These are phyloP conservation scores for Drosophila buzzatii DNA, from an alignment of 2,888 invertebrate species.

Conservation along the genomic window DNA sequence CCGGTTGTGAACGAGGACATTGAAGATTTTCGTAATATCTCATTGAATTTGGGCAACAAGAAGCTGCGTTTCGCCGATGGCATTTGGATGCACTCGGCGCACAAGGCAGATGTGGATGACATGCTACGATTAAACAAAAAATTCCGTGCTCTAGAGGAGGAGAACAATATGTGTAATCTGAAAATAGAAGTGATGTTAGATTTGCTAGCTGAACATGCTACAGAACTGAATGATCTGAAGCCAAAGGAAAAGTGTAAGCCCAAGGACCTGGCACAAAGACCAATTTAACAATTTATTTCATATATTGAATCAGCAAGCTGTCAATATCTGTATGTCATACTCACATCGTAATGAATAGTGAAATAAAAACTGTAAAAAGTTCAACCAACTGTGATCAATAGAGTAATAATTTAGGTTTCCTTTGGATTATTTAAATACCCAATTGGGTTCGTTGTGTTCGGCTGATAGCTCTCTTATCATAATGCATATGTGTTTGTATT, in stretches of 20 bases:
- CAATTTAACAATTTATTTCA: neutral
- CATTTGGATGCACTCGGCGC: constrained; percentile 82
- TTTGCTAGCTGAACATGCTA: constrained; percentile 83
- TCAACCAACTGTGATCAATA: constrained; percentile 1
- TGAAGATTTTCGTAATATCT: constrained; percentile 82
- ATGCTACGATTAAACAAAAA: constrained; percentile 78
- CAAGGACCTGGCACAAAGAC: neutral
- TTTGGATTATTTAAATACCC: constrained; percentile 6
- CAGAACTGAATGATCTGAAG: constrained; percentile 76
- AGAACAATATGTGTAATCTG: constrained; percentile 83
- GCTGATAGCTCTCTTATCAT: neutral
- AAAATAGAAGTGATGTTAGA: constrained; percentile 85
- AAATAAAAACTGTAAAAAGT: neutral
- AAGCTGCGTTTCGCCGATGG: constrained; percentile 84
- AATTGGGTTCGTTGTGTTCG: constrained; percentile 6
- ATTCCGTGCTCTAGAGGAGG: constrained; percentile 81
- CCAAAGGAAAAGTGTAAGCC: constrained; percentile 58
- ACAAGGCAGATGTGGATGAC: constrained; percentile 80
- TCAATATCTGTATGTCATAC: neutral
- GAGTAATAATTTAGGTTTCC: neutral
- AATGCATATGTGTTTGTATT: constrained; percentile 2
- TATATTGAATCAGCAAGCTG: neutral
- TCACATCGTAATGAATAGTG: neutral
- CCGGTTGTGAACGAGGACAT: constrained; percentile 82
- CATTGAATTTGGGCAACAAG: constrained; percentile 82